A percentile compares a stretch with the other conserved stretches of the same genome.
Evolutionary conservation across 2,797 vertebrate genomes (phyloP).

Genomic region (Chaetodon trifasciatus): DNA sequence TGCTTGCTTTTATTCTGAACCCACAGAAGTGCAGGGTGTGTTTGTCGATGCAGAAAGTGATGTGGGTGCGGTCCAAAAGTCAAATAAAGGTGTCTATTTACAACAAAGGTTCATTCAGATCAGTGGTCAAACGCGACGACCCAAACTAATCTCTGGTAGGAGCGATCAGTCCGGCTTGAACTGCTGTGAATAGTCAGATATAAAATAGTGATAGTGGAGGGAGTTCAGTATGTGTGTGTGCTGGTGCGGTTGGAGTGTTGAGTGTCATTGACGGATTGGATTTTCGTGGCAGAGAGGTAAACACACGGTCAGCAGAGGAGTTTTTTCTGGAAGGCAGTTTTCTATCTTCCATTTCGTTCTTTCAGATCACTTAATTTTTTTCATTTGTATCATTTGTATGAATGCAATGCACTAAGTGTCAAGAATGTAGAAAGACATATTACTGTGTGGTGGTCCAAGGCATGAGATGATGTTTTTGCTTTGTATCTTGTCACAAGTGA

Average conservation of each 20-base stretch:
- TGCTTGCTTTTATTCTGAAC: constrained; percentile 68
- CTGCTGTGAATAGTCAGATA: constrained; percentile 70
- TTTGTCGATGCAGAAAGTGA: constrained; percentile 49
- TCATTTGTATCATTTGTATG: constrained; percentile 83
- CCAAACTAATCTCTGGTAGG: background rate
- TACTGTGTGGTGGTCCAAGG: constrained; percentile 89
- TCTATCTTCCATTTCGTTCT: constrained; percentile 48
- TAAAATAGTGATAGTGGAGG: constrained; percentile 28
- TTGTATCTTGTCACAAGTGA: constrained; percentile 71
- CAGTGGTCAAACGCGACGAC: constrained; percentile 50
- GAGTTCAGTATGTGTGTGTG: constrained; percentile 45
- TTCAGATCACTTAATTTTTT: constrained; percentile 52
- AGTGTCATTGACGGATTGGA: constrained; percentile 9
- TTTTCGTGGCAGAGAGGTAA: constrained; percentile 53
- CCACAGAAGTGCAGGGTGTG: constrained; percentile 57
- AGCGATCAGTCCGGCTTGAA: constrained; percentile 18
- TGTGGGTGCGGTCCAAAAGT: constrained; percentile 60
- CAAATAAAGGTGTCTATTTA: constrained; percentile 68
- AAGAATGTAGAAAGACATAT: constrained; percentile 91
- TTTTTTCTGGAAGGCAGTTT: constrained; percentile 37
- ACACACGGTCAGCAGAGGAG: constrained; percentile 38
- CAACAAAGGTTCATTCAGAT: constrained; percentile 72
- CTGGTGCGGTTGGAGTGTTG: constrained; percentile 21
- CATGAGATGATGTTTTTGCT: constrained; percentile 79
- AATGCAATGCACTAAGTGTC: constrained; percentile 93